phyloP scores from a whole-genome alignment of 2,113 vertebrate genomes.

The Callocephalon fimbriatum region DNA sequence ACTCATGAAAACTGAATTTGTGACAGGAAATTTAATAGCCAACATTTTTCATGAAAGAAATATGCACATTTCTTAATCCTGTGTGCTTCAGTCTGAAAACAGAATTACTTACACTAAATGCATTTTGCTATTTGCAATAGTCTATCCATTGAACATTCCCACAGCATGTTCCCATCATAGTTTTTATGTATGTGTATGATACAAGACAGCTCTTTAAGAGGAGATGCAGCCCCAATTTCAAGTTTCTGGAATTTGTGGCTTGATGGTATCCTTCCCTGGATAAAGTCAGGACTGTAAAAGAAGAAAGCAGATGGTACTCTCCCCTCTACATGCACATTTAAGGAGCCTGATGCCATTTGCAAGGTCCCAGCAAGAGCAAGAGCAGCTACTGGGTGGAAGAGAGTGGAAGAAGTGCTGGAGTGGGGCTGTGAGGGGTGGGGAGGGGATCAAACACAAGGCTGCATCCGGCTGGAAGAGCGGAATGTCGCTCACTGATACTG shows the following conservation, averaged over 20 bases:
- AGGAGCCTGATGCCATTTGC: not conserved
- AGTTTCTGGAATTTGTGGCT: not conserved
- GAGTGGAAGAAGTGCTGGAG: not conserved
- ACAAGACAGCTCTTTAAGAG: not conserved
- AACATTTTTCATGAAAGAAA: not conserved
- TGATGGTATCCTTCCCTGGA: not conserved
- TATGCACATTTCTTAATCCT: not conserved
- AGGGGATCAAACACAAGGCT: not conserved
- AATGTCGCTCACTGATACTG: not conserved
- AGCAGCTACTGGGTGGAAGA: not conserved
- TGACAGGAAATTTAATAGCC: not conserved
- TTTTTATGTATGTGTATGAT: not conserved
- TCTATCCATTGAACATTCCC: not conserved
- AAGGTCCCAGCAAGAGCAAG: not conserved
- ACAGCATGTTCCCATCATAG: accelerated
- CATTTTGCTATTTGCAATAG: not conserved
- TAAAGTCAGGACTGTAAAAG: not conserved
- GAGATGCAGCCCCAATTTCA: not conserved
- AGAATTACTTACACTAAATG: not conserved
- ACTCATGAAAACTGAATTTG: not conserved
- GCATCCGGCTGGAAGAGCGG: not conserved
- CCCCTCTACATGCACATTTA: accelerated
- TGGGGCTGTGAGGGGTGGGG: not conserved
- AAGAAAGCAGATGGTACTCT: not conserved
- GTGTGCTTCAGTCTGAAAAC: not conserved